phyloP scores from a whole-genome alignment of 1,140 invertebrate species.

The Ylistrum balloti region DNA sequence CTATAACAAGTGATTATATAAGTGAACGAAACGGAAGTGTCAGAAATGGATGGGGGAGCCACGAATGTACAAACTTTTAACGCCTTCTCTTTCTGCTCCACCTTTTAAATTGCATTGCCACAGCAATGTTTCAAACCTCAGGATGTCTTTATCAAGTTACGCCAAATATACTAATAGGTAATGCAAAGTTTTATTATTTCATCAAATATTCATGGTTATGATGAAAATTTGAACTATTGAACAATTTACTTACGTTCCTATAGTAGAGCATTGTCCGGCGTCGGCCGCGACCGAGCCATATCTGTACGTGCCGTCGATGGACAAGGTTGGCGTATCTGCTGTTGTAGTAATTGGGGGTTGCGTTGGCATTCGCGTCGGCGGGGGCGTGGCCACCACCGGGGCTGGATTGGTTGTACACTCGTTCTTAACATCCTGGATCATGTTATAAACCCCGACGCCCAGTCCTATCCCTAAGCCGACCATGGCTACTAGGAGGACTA shows the following conservation, averaged over 20 bases:
- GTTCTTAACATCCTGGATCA: neutral
- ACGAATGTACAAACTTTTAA: too few relatives aligned
- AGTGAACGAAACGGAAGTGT: too few relatives aligned
- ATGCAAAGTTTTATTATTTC: too few relatives aligned
- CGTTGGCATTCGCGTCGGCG: neutral
- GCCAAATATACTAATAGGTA: too few relatives aligned
- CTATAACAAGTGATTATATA: too few relatives aligned
- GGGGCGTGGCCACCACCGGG: neutral
- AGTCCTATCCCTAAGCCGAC: neutral
- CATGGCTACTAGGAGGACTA: neutral
- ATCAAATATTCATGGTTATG: too few relatives aligned
- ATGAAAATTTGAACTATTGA: too few relatives aligned
- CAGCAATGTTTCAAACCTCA: too few relatives aligned
- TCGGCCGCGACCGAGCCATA: constrained; percentile 22
- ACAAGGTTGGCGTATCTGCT: neutral
- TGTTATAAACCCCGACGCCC: neutral
- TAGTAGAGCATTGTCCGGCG: neutral
- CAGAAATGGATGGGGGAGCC: too few relatives aligned
- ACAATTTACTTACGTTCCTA: constrained; percentile 41
- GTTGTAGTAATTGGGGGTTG: constrained; percentile 1
- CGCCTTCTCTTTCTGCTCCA: too few relatives aligned
- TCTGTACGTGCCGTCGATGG: neutral
- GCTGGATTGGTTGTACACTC: neutral
- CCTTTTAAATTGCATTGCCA: too few relatives aligned
- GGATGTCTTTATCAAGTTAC: too few relatives aligned